Base-by-base conservation (phyloP, 2,888 invertebrate genomes). In the Labia minor region DNA sequence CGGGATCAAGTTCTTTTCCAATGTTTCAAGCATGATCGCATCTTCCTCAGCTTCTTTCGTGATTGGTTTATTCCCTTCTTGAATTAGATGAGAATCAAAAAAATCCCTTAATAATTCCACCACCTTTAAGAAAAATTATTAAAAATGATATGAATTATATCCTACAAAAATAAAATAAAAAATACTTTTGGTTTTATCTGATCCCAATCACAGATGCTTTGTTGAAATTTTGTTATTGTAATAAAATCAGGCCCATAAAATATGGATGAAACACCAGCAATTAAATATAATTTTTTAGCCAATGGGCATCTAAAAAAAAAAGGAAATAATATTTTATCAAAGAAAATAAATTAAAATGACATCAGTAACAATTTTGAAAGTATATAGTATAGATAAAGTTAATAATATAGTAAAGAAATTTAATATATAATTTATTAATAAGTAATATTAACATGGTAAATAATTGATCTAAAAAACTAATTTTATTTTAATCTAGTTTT, bases 211-310 rank as follows among this genome's bases (percentile, higher is more conserved):
- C 49, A 49, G 26, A 26, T 26, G 3, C 3, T 16, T 49, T 49
- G 49, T 49, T 49, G 49, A 2, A n/a, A n/a, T 49, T 49, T 49
- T 8, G 49, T 49, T 49, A 49, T 16, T 8, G 49, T 49, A 49
- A 49, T 49, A 49, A 49, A 49, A 49, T 49, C 49, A n/a, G 49
- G 49, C n/a, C 49, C 49, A 49, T 49, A 49, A 49, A 49, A 49
- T n/a, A 49, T 14, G n/a, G 49, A 49, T n/a, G 49, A 49, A 49
- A 49, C 49, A 10, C 49, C 49, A 49, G 49, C 49, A 49, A 49
- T 16, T n/a, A 49, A 16, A 16, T n/a, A 49, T n/a, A 49, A 14
- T 49, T 49, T 4, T 49, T 49, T 49, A 49, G 49, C 49, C 49
- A 49, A 49, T 10, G 49, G 49, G 16, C 49, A 49, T 49, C 49